A percentile compares a stretch with the other conserved stretches of the same genome.
Evolutionary conservation across 30 jellyfish, hydroid and myxozoan genomes (phyloP).

Genomic region (Chrysaora quinquecirrha): DNA sequence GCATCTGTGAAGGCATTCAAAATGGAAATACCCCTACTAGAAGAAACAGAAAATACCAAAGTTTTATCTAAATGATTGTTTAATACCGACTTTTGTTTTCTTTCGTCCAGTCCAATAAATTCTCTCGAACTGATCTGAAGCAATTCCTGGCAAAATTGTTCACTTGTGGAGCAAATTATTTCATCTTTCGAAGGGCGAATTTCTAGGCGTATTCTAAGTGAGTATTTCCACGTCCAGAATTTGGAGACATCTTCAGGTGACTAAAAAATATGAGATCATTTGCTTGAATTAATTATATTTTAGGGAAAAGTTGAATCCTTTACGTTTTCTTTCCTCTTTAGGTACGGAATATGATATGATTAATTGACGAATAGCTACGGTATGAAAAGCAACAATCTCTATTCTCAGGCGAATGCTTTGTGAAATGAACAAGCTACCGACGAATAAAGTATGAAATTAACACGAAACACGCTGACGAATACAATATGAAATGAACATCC

Average conservation of each 20-base stretch:
- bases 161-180: background rate
- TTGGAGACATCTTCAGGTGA: background rate
- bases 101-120: background rate
- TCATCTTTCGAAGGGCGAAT: background rate
- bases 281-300: too few species aligned
- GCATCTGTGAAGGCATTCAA: constrained; percentile 31
- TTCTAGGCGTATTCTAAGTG: background rate
- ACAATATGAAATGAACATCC: too few species aligned
- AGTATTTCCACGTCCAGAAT: constrained; percentile 50
- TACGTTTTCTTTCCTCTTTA: too few species aligned
- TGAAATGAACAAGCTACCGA: too few species aligned
- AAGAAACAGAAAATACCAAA: constrained; percentile 29
- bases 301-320: too few species aligned
- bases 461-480: too few species aligned
- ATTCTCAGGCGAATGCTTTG: too few species aligned
- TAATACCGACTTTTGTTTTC: background rate
- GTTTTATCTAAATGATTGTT: constrained; percentile 3
- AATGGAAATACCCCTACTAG: background rate
- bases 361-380: too few species aligned
- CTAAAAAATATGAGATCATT: background rate
- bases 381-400: too few species aligned
- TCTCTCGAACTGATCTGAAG: constrained; percentile 26
- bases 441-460: too few species aligned
- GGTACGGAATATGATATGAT: too few species aligned
- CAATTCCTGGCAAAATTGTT: constrained; percentile 33